phyloP scores from a whole-genome alignment of 1,140 invertebrate genomes.

The Stegodyphus mimosarum region DNA sequence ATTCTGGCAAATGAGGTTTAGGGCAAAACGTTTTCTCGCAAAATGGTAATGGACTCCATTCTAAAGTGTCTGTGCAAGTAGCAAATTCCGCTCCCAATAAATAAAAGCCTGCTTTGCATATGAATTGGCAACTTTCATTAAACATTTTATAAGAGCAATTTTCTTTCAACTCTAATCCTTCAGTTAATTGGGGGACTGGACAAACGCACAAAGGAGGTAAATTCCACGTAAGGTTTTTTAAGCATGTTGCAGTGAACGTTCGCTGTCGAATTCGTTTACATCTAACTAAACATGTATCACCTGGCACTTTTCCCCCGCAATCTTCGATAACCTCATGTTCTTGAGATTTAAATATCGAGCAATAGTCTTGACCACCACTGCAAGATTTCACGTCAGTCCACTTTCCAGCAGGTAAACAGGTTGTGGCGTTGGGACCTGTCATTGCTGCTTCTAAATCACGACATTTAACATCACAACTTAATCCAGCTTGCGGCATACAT shows the following conservation, averaged over 20 bases:
- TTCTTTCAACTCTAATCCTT: neutral
- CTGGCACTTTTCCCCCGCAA: neutral
- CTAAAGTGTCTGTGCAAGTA: neutral
- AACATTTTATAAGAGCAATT: neutral
- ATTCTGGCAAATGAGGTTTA: neutral
- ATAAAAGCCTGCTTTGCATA: neutral
- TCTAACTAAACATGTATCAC: neutral
- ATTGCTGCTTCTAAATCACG: too few species aligned
- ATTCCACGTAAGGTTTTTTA: neutral
- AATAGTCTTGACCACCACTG: neutral
- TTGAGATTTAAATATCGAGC: neutral
- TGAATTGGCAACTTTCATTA: neutral
- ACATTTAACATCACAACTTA: conserved; percentile 1
- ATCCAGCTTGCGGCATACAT: neutral
- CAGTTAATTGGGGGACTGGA: neutral
- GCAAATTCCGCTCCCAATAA: neutral
- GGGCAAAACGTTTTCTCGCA: neutral
- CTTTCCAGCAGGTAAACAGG: too few species aligned
- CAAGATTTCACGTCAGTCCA: neutral
- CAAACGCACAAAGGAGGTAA: neutral
- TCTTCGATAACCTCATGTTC: neutral
- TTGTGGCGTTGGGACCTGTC: too few species aligned
- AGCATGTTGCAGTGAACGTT: neutral
- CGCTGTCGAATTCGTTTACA: neutral
- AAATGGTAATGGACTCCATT: neutral